A percentile compares a stretch with the other conserved stretches of the same genome.
Evolutionary conservation across 2,113 vertebrate species (phyloP).

Genomic region (Scolopax mira): DNA sequence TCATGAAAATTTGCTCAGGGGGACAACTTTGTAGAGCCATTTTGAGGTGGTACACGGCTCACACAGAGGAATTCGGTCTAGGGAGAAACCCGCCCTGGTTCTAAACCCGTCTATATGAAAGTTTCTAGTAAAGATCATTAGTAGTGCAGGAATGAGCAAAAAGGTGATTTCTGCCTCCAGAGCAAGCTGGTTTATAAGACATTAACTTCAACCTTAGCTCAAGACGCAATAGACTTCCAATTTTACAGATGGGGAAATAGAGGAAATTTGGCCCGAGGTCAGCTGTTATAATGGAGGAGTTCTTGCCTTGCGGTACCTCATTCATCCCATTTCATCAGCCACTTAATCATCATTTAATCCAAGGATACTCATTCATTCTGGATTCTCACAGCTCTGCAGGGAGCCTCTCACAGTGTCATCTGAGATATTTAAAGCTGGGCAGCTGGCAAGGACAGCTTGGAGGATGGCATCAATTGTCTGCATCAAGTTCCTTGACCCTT

Average conservation of each 20-base stretch:
- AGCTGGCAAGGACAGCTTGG: not conserved
- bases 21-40: not conserved
- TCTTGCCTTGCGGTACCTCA: constrained; percentile 42
- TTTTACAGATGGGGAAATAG: not conserved
- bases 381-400: not conserved
- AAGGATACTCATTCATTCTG: constrained; percentile 7
- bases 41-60: not conserved
- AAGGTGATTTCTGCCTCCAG: not conserved
- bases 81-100: not conserved
- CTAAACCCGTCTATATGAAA: not conserved
- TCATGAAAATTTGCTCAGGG: not conserved
- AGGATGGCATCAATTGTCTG: not conserved
- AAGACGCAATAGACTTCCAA: not conserved
- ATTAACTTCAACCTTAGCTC: not conserved
- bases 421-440: constrained; percentile 7
- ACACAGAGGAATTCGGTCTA: not conserved
- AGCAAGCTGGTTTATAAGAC: not conserved
- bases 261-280: not conserved
- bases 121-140: not conserved
- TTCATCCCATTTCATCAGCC: not conserved
- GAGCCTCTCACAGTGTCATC: constrained; percentile 7
- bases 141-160: not conserved
- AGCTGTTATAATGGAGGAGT: constrained; percentile 18
- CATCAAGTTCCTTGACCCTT: not conserved
- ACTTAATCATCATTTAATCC: constrained; percentile 47